Conservation (phyloP, 2,113 vertebrate species). For the Taxidea taxus region DNA sequence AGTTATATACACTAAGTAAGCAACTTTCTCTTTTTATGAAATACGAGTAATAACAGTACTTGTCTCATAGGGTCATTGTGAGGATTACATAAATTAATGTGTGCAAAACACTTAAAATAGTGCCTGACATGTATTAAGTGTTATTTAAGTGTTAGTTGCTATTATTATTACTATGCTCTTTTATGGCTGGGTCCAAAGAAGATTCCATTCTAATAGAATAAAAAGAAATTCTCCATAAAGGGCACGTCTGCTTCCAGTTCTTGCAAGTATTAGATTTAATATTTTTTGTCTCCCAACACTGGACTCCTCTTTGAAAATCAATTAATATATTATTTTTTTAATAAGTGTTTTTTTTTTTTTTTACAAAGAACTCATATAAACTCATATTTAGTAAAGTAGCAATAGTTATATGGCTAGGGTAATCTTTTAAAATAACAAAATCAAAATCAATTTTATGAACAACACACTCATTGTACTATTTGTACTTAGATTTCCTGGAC, state of each 20-base stretch:
- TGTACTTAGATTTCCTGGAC: constrained; percentile 2
- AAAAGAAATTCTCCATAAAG: background rate
- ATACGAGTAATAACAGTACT: background rate
- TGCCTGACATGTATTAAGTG: background rate
- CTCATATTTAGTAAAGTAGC: background rate
- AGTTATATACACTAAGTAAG: background rate
- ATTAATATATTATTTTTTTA: background rate
- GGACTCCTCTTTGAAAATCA: background rate
- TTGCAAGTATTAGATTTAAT: background rate
- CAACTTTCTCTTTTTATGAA: background rate
- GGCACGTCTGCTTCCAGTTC: background rate
- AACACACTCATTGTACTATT: background rate
- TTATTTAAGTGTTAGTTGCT: background rate
- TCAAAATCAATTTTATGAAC: background rate
- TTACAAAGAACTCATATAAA: background rate
- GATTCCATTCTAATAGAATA: background rate
- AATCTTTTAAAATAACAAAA: constrained; percentile 26
- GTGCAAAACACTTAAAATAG: background rate
- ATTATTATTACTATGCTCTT: background rate
- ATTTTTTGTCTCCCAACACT: background rate
- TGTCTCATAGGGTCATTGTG: background rate
- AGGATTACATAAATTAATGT: background rate
- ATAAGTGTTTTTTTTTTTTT: background rate
- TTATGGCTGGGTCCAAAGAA: background rate
- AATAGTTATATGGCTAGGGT: background rate